phyloP scores from a whole-genome alignment of 2,888 invertebrate species.

The Ganaspis brasiliensis region DNA sequence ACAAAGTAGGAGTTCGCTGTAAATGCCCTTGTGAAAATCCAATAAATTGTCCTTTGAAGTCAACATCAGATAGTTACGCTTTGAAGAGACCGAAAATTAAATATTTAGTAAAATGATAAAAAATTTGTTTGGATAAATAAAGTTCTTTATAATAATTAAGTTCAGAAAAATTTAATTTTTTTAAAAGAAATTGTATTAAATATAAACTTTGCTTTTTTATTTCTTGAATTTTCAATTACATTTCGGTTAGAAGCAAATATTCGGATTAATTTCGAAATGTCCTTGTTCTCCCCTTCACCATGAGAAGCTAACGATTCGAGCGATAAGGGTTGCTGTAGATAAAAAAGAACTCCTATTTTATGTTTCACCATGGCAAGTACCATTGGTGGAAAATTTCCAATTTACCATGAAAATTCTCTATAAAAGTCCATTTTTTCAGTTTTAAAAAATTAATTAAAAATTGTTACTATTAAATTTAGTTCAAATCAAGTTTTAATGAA shows the following conservation, averaged over 20 bases:
- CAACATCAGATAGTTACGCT: constrained; percentile 4
- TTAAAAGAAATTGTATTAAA: too few species aligned
- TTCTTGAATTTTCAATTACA: background rate
- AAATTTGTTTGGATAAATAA: too few species aligned
- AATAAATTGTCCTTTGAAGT: constrained; percentile 21
- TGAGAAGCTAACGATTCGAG: background rate
- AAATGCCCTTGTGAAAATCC: background rate
- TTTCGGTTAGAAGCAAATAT: too few species aligned
- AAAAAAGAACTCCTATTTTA: constrained; percentile 2
- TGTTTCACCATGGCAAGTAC: constrained; percentile 9
- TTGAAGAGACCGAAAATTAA: constrained; percentile 4
- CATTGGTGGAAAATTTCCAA: too few species aligned
- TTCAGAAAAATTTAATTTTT: too few species aligned
- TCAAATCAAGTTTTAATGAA: too few species aligned
- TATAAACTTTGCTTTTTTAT: too few species aligned
- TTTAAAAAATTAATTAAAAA: too few species aligned
- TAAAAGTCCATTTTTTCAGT: too few species aligned
- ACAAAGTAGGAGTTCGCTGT: background rate
- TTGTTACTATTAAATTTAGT: too few species aligned
- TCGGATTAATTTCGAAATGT: background rate
- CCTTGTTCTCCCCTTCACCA: background rate
- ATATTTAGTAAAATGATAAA: background rate
- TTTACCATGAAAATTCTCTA: too few species aligned
- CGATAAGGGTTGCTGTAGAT: constrained; percentile 29
- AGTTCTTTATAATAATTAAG: too few species aligned